These are phyloP conservation scores for Cephus pulcher DNA, from an alignment of 2,888 invertebrate species.

Conservation along the genomic window DNA sequence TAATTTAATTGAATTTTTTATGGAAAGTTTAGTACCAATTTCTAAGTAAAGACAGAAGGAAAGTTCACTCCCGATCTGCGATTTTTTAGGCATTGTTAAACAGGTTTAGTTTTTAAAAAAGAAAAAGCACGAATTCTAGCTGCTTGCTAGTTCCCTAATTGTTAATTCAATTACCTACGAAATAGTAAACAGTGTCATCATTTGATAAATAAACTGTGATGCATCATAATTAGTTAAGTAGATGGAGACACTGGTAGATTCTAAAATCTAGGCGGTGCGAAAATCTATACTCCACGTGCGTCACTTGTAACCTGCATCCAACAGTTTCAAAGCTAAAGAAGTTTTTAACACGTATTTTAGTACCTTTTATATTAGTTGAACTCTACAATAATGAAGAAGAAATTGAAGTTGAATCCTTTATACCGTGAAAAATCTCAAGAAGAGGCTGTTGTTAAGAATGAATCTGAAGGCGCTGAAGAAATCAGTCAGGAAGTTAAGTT, in stretches of 20 bases:
- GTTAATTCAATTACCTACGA: too few relatives aligned
- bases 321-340: not conserved
- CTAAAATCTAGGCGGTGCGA: not conserved
- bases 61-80: not conserved
- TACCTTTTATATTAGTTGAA: not conserved
- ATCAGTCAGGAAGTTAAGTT: slow-evolving; percentile 61
- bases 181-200: not conserved
- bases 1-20: too few relatives aligned
- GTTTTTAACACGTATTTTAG: not conserved
- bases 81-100: not conserved
- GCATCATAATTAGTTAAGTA: not conserved
- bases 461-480: slow-evolving; percentile 39
- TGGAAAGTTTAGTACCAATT: not conserved
- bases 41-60: not conserved
- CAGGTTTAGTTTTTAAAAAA: not conserved
- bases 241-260: not conserved
- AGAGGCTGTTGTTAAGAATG: slow-evolving; percentile 33
- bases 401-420: slow-evolving; percentile 53
- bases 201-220: not conserved
- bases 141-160: too few relatives aligned
- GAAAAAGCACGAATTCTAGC: not conserved
- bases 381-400: slow-evolving; percentile 11
- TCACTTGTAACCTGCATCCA: not conserved
- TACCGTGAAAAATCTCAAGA: slow-evolving; percentile 32
- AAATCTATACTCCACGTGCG: not conserved